phyloP scores from a whole-genome alignment of 2,797 vertebrate species.

The Xiphorhynchus erythropygius region DNA sequence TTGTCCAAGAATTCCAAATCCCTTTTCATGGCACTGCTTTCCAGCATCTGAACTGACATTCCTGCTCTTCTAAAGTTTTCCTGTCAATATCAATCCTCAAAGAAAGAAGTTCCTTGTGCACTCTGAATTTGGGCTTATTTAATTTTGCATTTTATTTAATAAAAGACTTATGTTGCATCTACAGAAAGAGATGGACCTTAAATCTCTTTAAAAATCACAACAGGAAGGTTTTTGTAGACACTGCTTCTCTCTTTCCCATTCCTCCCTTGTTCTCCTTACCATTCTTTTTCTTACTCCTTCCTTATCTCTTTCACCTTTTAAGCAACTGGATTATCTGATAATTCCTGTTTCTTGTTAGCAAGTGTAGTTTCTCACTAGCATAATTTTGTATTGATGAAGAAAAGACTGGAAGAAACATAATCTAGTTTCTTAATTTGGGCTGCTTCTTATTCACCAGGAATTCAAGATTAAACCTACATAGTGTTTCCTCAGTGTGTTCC shows the following conservation, averaged over 20 bases:
- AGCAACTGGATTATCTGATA: neutral
- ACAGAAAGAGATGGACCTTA: neutral
- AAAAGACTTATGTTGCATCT: neutral
- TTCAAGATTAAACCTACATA: neutral
- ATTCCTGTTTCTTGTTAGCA: neutral
- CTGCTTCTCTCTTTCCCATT: neutral
- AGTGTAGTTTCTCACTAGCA: neutral
- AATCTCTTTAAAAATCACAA: neutral
- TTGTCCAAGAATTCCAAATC: neutral
- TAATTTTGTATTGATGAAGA: neutral
- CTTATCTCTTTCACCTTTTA: neutral
- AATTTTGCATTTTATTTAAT: neutral
- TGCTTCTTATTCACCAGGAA: neutral
- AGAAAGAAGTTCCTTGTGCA: neutral
- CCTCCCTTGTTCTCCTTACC: neutral
- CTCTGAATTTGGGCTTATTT: neutral
- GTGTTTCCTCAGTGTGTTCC: neutral
- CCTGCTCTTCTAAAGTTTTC: neutral
- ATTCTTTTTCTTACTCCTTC: neutral
- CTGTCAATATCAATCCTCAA: neutral
- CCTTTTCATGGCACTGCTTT: neutral
- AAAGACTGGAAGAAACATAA: neutral
- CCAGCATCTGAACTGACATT: neutral
- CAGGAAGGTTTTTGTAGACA: neutral
- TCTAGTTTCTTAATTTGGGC: neutral